Evolutionary conservation across 2,888 invertebrate genomes (phyloP).

Genomic region (Watsonalla binaria): DNA sequence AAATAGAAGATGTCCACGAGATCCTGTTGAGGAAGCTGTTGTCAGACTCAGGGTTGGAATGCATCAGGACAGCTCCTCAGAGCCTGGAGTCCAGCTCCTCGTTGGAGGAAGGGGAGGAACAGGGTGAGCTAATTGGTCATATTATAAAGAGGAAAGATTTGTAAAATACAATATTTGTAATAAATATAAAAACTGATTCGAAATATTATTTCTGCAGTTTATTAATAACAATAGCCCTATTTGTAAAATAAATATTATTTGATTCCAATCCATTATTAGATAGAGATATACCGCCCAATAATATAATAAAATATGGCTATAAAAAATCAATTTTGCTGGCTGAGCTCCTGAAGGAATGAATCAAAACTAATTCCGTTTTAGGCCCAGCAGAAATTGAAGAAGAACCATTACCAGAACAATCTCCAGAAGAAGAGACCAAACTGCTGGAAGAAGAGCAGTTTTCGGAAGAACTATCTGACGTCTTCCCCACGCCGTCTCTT

Average conservation of each 20-base stretch:
- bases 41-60: conserved; percentile 44
- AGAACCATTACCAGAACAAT: conserved; percentile 19
- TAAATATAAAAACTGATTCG: too few species aligned
- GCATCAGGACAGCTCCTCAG: conserved; percentile 31
- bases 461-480: conserved; percentile 29
- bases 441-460: conserved; percentile 17
- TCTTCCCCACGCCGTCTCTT: conserved; percentile 60
- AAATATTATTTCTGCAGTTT: too few species aligned
- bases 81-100: conserved; percentile 18
- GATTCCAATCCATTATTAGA: too few species aligned
- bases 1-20: conserved; percentile 42
- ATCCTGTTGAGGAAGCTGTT: conserved; percentile 37
- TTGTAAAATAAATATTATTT: too few species aligned
- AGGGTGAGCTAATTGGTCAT: too few species aligned
- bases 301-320: too few species aligned
- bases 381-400: conserved; percentile 23
- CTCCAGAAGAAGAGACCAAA: conserved; percentile 23
- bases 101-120: conserved; percentile 28
- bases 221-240: too few species aligned
- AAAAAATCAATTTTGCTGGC: too few species aligned
- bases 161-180: too few species aligned
- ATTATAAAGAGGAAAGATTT: too few species aligned
- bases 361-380: conserved; percentile 6
- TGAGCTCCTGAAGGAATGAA: too few species aligned
- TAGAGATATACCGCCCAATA: too few species aligned